A percentile compares a stretch with the other conserved stretches of the same genome.
Evolutionary conservation across 2,113 vertebrate genomes (phyloP).

Genomic region (Calidris pugnax): DNA sequence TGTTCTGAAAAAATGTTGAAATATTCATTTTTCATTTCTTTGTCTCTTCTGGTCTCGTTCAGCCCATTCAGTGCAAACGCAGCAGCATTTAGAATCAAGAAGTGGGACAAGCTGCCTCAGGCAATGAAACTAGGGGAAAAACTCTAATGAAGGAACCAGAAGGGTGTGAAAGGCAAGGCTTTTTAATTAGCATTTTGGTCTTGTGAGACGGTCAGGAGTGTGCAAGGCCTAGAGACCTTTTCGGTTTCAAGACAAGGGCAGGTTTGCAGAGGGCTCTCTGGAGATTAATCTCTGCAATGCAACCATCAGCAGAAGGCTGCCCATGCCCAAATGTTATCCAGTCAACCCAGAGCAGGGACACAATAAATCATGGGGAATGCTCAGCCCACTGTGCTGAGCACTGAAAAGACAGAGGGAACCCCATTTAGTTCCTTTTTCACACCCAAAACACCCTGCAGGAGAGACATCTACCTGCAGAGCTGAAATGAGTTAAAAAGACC

Average conservation of each 20-base stretch:
- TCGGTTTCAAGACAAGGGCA: neutral
- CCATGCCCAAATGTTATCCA: neutral
- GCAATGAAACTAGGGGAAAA: neutral
- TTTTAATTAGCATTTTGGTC: neutral
- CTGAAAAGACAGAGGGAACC: neutral
- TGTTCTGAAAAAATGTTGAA: neutral
- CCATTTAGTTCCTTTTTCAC: neutral
- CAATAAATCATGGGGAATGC: neutral
- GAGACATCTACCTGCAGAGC: slow-evolving; percentile 14
- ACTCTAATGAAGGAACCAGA: neutral
- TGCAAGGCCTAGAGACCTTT: neutral
- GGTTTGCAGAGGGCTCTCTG: neutral
- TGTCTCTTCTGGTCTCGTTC: neutral
- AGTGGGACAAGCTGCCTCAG: neutral
- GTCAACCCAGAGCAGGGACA: neutral
- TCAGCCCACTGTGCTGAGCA: neutral
- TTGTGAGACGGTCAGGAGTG: neutral
- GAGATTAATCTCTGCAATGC: neutral
- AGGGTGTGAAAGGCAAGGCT: neutral
- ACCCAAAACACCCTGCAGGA: neutral
- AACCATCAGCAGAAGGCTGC: neutral
- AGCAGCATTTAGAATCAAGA: neutral
- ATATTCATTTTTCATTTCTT: neutral
- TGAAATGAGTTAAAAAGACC: slow-evolving; percentile 31
- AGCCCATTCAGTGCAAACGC: neutral